Conservation (phyloP, 2,113 vertebrate species). For the Gulo gulo region DNA sequence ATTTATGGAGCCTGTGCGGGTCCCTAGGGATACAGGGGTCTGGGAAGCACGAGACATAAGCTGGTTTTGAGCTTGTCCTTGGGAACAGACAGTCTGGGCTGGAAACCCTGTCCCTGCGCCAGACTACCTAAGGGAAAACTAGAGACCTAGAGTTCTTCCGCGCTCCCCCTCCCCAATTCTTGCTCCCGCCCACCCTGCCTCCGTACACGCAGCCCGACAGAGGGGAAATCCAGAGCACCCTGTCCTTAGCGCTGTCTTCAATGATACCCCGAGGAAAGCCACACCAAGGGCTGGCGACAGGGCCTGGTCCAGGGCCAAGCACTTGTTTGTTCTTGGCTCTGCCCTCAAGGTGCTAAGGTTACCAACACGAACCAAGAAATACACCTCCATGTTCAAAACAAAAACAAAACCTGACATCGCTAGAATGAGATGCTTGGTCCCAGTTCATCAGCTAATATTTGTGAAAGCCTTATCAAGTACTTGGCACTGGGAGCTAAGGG, state of each 20-base stretch:
- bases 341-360: background rate
- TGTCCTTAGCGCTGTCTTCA: background rate
- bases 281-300: background rate
- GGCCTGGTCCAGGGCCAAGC: background rate
- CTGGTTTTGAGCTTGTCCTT: background rate
- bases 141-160: background rate
- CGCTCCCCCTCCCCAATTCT: background rate
- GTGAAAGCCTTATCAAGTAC: background rate
- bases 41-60: background rate
- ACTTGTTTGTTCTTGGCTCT: background rate
- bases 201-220: background rate
- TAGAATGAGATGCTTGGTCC: background rate
- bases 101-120: background rate
- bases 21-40: background rate
- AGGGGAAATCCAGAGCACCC: background rate
- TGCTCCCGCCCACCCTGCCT: background rate
- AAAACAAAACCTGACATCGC: background rate
- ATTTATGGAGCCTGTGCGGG: background rate
- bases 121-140: background rate
- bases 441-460: background rate
- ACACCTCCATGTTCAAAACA: background rate
- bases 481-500: background rate
- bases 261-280: background rate
- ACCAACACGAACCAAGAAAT: background rate
- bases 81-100: background rate